Base-by-base conservation (phyloP, 2,797 vertebrate genomes). In the Holocentrus rufus region DNA sequence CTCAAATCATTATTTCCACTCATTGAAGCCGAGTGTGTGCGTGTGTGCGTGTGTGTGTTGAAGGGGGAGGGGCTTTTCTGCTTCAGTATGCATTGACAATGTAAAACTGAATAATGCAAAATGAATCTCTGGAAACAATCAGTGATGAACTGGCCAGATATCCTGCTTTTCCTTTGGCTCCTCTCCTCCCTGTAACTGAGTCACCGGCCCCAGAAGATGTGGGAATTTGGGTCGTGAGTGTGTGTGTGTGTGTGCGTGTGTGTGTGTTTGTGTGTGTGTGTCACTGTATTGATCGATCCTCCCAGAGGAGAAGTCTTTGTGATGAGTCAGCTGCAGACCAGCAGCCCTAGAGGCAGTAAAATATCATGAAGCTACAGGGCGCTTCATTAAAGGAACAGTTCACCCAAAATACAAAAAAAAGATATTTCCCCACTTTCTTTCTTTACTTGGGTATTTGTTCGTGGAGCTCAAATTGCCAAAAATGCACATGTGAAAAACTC, bases 1-100 rank as follows among this genome's bases (percentile, higher is more conserved):
- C 76, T 39, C 0, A 23, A 31, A 67, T 31, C 10, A 65, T 76
- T 63, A 72, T 49, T 74, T 79, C 34, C 44, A 63, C 76, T 67
- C 60, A 34, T 60, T 58, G 53, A 22, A 65, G 61, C 74, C 78
- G 50, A 71, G 47, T 55, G 17, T 23, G 18, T 52, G 11, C 18
- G 42, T 58, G 54, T 31, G 65, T 42, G 50, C 52, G 62, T 52
- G 62, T 36, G 62, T 65, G 63, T 53, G 47, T 23, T 18, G 18
- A 4, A 31, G 5, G 3, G 25, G 5, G 34, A 0, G 15, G 18
- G 31, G 42, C 22, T 65, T 17, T 10, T 57, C 18, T 31, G 5
- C n/a, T 18, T 31, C 15, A 6, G 27, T 31, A 3, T 7, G 27
- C 22, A 30, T 15, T 4, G 1, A 46, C 42, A 72, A 44, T 11